Evolutionary conservation across 1,140 invertebrate genomes (phyloP).

Genomic region (Nephila pilipes): DNA sequence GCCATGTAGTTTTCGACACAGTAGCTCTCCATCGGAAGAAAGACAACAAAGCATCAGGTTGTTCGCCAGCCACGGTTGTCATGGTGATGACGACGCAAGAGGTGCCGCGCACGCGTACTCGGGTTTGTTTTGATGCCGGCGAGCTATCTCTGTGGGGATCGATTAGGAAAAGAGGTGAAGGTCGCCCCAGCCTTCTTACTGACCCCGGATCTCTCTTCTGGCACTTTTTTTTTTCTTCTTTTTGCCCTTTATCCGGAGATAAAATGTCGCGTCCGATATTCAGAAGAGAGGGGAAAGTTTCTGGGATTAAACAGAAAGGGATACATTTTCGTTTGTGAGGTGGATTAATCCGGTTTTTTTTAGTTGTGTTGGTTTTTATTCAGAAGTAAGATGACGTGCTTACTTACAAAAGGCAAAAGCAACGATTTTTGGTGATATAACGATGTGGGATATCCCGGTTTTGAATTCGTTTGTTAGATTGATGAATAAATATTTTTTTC

Average conservation of each 20-base stretch:
- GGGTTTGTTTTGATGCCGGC: slow-evolving; percentile 28
- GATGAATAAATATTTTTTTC: no score
- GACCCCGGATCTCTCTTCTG: not conserved
- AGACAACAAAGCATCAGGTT: slow-evolving; percentile 31
- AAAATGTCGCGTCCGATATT: not conserved
- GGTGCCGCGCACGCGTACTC: not conserved
- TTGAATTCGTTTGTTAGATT: no score
- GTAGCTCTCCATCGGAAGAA: not conserved
- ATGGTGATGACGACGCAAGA: slow-evolving; percentile 9
- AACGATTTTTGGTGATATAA: no score
- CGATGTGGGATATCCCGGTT: no score
- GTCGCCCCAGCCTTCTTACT: not conserved
- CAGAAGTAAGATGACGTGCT: no score
- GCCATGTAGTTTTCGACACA: not conserved
- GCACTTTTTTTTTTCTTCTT: not conserved
- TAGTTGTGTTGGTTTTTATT: no score
- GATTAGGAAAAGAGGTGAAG: slow-evolving; percentile 19
- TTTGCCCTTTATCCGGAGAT: not conserved
- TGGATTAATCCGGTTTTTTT: no score
- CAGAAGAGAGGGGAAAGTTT: no score
- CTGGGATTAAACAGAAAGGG: no score
- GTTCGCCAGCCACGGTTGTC: not conserved
- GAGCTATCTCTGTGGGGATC: not conserved
- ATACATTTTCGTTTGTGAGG: no score
- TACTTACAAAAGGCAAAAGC: no score